Evolutionary conservation across 2,113 vertebrate genomes (phyloP).

Genomic region (Antigone vipio): DNA sequence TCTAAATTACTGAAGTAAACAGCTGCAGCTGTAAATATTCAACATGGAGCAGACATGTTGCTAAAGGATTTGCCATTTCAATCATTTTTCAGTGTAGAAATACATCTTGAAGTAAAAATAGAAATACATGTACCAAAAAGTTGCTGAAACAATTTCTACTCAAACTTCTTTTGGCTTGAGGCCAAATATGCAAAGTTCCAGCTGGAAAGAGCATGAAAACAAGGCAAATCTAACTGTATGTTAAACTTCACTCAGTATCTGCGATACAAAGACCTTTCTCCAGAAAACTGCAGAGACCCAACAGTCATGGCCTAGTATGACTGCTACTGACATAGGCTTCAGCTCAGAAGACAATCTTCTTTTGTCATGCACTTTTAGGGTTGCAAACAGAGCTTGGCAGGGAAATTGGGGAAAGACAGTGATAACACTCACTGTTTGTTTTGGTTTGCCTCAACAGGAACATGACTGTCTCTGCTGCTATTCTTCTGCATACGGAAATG

Average conservation of each 20-base stretch:
- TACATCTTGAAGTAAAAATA: conserved; percentile 17
- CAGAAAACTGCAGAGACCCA: neutral
- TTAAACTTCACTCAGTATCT: neutral
- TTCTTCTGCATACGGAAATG: neutral
- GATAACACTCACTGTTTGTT: neutral
- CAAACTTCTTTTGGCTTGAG: conserved; percentile 4
- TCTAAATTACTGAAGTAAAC: conserved; percentile 28
- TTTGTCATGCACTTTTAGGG: neutral
- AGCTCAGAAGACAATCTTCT: neutral
- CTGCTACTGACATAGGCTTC: neutral
- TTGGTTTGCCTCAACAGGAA: neutral
- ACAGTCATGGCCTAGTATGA: neutral
- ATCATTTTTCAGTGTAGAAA: neutral
- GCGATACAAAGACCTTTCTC: neutral
- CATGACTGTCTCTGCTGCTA: neutral
- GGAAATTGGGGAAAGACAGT: neutral
- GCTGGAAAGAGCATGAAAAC: neutral
- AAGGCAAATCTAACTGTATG: neutral
- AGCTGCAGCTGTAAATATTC: conserved; percentile 46
- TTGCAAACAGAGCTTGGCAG: neutral
- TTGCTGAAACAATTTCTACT: neutral
- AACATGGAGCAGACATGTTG: neutral
- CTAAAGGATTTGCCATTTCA: neutral
- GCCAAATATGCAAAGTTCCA: neutral
- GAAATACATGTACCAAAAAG: neutral